Evolutionary conservation across 2,888 invertebrate species (phyloP).

Genomic region (Altica lythri): DNA sequence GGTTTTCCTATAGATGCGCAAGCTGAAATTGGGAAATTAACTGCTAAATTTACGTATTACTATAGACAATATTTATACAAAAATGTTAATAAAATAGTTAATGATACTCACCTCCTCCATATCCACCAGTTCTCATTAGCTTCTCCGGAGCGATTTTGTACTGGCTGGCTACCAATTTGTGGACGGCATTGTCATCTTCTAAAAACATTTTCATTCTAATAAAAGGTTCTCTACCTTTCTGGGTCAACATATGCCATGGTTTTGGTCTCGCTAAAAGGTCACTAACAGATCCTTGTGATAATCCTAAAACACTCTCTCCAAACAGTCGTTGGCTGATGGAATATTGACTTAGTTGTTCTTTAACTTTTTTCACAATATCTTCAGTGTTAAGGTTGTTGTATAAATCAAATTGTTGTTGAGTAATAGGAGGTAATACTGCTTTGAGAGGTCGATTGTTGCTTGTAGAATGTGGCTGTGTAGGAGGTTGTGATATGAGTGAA

Average conservation of each 20-base stretch:
- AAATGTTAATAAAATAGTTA: constrained; percentile 28
- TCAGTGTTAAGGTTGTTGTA: constrained; percentile 98
- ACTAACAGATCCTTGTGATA: constrained; percentile 96
- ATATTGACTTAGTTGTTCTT: constrained; percentile 92
- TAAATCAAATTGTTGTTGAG: constrained; percentile 98
- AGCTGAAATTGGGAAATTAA: constrained; percentile 52
- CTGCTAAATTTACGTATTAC: constrained; percentile 9
- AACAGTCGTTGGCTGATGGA: constrained; percentile 97
- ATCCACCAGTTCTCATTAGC: constrained; percentile 93
- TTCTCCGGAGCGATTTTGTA: constrained; percentile 98
- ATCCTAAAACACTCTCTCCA: constrained; percentile 95
- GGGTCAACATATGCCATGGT: constrained; percentile 99
- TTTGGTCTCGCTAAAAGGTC: constrained; percentile 96
- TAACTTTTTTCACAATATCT: constrained; percentile 95
- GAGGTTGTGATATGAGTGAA: constrained; percentile 89
- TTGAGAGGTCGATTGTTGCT: constrained; percentile 88
- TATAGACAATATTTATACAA: not conserved
- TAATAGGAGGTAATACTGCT: constrained; percentile 96
- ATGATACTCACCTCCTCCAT: constrained; percentile 79
- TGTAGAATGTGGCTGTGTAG: constrained; percentile 82
- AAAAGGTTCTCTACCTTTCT: constrained; percentile 95
- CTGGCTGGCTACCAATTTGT: constrained; percentile 93
- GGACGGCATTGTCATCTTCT: constrained; percentile 93
- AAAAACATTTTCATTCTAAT: constrained; percentile 98
- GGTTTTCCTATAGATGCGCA: constrained; percentile 64